These are phyloP conservation scores for Drepana falcataria DNA, from an alignment of 2,888 invertebrate genomes.

Conservation along the genomic window DNA sequence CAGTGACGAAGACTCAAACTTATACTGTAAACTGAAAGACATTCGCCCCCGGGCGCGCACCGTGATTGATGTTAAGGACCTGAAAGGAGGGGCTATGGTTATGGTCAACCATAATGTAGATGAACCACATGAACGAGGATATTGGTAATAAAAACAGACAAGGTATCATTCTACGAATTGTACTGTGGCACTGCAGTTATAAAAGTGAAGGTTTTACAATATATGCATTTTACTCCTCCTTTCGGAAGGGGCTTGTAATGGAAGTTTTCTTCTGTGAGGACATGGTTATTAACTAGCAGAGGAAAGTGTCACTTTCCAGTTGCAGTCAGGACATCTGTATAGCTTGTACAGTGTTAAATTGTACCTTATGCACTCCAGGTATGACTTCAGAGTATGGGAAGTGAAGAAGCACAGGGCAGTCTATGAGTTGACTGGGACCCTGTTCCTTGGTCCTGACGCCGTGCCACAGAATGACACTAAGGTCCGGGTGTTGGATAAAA, in stretches of 20 bases:
- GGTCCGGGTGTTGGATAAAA: conserved; percentile 79
- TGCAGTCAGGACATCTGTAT: neutral
- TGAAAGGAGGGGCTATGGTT: conserved; percentile 80
- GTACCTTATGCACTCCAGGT: conserved; percentile 46
- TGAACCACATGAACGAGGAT: conserved; percentile 81
- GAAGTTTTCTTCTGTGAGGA: too few relatives aligned
- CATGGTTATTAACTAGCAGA: too few relatives aligned
- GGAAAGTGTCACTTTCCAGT: too few relatives aligned
- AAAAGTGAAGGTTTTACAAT: too few relatives aligned
- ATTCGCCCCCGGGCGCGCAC: conserved; percentile 84
- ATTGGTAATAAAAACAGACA: conserved; percentile 77
- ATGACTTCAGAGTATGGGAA: conserved; percentile 76
- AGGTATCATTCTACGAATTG: too few relatives aligned
- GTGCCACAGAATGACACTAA: conserved; percentile 79
- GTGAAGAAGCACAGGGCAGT: conserved; percentile 55
- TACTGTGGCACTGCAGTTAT: too few relatives aligned
- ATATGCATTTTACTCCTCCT: too few relatives aligned
- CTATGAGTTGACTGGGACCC: conserved; percentile 74
- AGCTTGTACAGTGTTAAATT: too few relatives aligned
- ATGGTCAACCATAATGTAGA: conserved; percentile 88
- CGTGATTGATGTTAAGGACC: conserved; percentile 67
- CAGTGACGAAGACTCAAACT: conserved; percentile 54
- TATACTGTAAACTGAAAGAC: conserved; percentile 64
- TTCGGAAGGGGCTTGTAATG: too few relatives aligned
- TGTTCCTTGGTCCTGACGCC: conserved; percentile 76